Percentiles rank a stretch among this genome's conserved stretches.
phyloP scores from a whole-genome alignment of 1,140 invertebrate genomes.

The Ceratina calcarata region DNA sequence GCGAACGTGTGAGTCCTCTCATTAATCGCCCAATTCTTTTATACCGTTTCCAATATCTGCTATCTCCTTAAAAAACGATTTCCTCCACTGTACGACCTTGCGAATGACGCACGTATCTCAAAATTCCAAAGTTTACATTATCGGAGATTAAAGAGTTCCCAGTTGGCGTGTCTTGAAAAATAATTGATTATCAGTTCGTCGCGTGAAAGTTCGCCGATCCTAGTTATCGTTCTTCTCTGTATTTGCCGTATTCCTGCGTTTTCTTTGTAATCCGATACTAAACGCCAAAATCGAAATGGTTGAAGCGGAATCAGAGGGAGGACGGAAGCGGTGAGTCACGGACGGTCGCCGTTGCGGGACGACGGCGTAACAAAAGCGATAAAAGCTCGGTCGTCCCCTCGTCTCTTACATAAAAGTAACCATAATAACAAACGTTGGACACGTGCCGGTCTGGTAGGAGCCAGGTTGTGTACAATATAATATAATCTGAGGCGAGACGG shows the following conservation, averaged over 20 bases:
- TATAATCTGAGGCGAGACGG: not conserved
- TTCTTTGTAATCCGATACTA: too few species aligned
- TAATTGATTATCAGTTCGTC: not conserved
- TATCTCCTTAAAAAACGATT: not conserved
- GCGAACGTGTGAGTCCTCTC: not conserved
- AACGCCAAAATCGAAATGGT: too few species aligned
- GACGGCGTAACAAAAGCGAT: constrained; percentile 36
- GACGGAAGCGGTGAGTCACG: constrained; percentile 30
- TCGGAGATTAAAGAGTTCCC: not conserved
- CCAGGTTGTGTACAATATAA: not conserved
- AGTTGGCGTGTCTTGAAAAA: not conserved
- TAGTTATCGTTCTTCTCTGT: not conserved
- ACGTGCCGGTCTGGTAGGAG: constrained; percentile 12
- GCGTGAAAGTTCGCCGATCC: not conserved
- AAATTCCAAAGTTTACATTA: not conserved
- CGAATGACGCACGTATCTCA: not conserved
- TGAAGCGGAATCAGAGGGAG: constrained; percentile 30
- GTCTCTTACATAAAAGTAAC: constrained; percentile 49
- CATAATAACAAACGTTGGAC: constrained; percentile 27
- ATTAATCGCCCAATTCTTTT: too few species aligned
- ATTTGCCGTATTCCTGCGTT: not conserved
- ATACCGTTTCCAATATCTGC: too few species aligned
- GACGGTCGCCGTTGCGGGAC: not conserved
- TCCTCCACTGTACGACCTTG: not conserved
- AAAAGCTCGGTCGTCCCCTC: constrained; percentile 15